Base-by-base conservation (phyloP, 1,140 invertebrate genomes). In the Drosophila ercepeae region DNA sequence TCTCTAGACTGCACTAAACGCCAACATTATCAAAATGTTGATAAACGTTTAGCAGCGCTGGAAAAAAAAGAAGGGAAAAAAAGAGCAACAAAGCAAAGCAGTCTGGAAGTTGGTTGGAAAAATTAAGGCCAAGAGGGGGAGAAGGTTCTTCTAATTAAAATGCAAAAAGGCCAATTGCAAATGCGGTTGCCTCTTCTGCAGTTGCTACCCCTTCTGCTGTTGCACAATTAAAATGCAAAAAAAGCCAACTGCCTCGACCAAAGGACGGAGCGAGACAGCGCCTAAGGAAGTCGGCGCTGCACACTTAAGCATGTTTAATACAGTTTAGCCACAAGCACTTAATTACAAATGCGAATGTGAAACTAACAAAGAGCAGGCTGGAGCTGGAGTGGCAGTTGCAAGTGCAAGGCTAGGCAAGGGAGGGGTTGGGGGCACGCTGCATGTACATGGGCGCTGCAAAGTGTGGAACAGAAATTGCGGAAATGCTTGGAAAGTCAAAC, bases 301-400 rank as follows among this genome's bases (percentile, higher is more conserved):
- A 77, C 89, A 90, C 81, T 90, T 90, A 90, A 84, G 83, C 89
- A 89, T 90, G 89, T 90, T 90, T 90, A 90, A 90, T 86, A 88
- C 89, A 90, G 78, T 90, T 90, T 90, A 90, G 89, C 89, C 89
- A 89, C 83, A 89, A 90, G 79, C 86, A 86, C 83, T 90, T 90
- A 90, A 89, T 90, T 89, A 89, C 81, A 73, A 86, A 89, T 84
- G 79, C 70, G 71, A 65, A 57, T 74, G 70, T 25, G 45, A 65
- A 53, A 44, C 39, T 29, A 34, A n/a, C 13, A 11, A 11, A 36
- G 16, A n/a, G 21, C 1, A 18, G 16, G 39, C 1, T 13, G 9
- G 51, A 41, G 36, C 11, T 9, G 21, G 18, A 29, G 18, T 18
- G 61, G 8, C 9, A 32, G 34, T 36, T 14, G 45, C 11, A 25